These are phyloP conservation scores for Triops longicaudatus DNA, from an alignment of 1,140 invertebrate species.

Conservation along the genomic window DNA sequence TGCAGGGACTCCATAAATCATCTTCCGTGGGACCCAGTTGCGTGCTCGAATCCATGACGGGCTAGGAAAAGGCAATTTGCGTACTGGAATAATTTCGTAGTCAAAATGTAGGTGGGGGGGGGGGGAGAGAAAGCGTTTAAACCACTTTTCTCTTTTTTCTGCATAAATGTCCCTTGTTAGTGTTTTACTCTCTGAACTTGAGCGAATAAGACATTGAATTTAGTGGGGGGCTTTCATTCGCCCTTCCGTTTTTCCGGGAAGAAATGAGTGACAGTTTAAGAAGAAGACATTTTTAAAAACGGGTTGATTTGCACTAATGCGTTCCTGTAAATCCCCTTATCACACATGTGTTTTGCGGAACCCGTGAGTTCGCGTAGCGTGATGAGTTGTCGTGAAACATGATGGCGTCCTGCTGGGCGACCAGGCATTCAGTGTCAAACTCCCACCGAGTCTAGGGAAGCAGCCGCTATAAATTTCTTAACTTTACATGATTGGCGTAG, in stretches of 20 bases:
- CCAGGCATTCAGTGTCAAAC: conserved; percentile 7
- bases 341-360: not conserved
- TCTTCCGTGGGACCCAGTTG: not conserved
- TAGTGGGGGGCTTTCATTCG: not conserved
- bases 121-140: not conserved
- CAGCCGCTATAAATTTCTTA: not conserved
- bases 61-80: not conserved
- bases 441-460: not conserved
- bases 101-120: too few relatives aligned
- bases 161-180: not conserved
- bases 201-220: not conserved
- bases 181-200: not conserved
- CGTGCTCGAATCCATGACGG: conserved; percentile 4
- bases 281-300: not conserved
- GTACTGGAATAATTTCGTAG: not conserved
- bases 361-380: not conserved
- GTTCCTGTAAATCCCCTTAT: not conserved
- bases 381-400: conserved; percentile 15
- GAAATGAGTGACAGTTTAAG: not conserved
- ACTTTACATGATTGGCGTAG: not conserved
- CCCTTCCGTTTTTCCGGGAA: not conserved
- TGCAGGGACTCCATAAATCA: not conserved
- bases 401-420: conserved; percentile 1
- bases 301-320: conserved; percentile 1
- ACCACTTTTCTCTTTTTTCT: not conserved